phyloP scores from a whole-genome alignment of 2,888 invertebrate species.

The Cheilosia vulpina region DNA sequence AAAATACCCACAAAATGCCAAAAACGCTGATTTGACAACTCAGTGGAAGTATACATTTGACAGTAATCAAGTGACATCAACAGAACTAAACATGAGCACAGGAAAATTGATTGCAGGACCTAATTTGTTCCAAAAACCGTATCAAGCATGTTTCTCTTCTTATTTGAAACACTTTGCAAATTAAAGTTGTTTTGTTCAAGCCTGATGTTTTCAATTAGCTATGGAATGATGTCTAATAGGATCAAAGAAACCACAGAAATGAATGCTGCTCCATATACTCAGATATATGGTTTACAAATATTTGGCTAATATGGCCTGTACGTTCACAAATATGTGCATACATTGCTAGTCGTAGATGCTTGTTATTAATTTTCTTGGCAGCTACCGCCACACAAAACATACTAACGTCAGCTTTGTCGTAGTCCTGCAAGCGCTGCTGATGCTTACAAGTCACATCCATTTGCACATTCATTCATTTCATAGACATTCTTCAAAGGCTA shows the following conservation, averaged over 20 bases:
- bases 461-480: constrained; percentile 15
- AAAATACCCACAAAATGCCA: too few species aligned
- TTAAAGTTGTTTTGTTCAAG: background rate
- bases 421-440: constrained; percentile 3
- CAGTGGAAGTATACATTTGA: too few species aligned
- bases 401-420: constrained; percentile 6
- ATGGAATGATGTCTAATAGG: constrained; percentile 1
- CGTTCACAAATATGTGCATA: background rate
- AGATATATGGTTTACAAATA: constrained; percentile 33
- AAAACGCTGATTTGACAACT: too few species aligned
- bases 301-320: constrained; percentile 32
- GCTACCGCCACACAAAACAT: constrained; percentile 14
- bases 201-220: background rate
- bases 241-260: constrained; percentile 17
- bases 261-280: constrained; percentile 1
- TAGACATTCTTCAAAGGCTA: constrained; percentile 67
- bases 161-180: background rate
- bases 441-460: constrained; percentile 24
- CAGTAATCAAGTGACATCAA: too few species aligned
- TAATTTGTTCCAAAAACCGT: too few species aligned
- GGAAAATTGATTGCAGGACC: too few species aligned
- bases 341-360: constrained; percentile 9
- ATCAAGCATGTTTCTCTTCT: too few species aligned
- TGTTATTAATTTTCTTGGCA: constrained; percentile 31
- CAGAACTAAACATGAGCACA: too few species aligned